Evolutionary conservation across 2,797 vertebrate genomes (phyloP).

Genomic region (Bradypodion ventrale): DNA sequence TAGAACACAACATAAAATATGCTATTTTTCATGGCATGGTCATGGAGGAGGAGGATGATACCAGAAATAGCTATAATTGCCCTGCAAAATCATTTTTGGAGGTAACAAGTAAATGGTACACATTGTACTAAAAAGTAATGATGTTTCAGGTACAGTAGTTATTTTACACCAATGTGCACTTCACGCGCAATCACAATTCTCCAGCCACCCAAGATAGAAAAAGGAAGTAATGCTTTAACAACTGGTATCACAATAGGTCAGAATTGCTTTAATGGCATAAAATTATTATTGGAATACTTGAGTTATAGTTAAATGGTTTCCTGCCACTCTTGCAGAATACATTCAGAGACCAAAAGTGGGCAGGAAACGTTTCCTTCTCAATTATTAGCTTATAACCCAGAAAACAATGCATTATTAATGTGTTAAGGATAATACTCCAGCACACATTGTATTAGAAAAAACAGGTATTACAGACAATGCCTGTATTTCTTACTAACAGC

Average conservation of each 20-base stretch:
- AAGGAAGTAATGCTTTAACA: neutral
- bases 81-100: too few relatives aligned
- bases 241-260: neutral
- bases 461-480: neutral
- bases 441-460: neutral
- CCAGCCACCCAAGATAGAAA: neutral
- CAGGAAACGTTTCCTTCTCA: neutral
- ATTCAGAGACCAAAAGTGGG: neutral
- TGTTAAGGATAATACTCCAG: neutral
- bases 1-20: too few relatives aligned
- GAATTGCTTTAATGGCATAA: too few relatives aligned
- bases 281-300: neutral
- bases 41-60: too few relatives aligned
- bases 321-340: neutral
- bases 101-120: too few relatives aligned
- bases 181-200: neutral
- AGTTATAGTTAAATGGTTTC: too few relatives aligned
- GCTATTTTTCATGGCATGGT: too few relatives aligned
- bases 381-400: neutral
- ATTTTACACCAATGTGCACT: too few relatives aligned
- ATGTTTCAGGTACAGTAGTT: too few relatives aligned
- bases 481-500: neutral
- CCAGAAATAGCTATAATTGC: too few relatives aligned
- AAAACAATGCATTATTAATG: neutral
- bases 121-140: too few relatives aligned